Evolutionary conservation across 2,797 vertebrate species (phyloP), one percentile per base, ranked within the genome.

Genomic region (Naso thynnoides): DNA sequence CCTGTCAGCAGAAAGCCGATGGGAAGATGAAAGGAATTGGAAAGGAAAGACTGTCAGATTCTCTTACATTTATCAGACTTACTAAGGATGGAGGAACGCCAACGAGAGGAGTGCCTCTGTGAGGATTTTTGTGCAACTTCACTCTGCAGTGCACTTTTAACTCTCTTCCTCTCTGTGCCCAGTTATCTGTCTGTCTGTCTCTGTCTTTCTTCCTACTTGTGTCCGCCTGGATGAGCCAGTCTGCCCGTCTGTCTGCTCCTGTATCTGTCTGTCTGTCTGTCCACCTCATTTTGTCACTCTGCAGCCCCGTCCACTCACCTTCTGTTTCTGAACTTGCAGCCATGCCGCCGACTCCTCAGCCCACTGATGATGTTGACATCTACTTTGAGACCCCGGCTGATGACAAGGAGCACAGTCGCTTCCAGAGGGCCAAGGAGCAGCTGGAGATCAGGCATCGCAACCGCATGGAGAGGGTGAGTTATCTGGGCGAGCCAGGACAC

Each of bases 391-490:
- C 97, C 8, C 97, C 97, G 0, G 97, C 96, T 0, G 98, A 99
- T 33, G 98, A 99, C 83, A 97, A 97, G 8, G 98, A 99, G 70
- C 98, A 99, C 27, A 97, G 96, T 2, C 97, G 97, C 91, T 99
- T 99, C 94, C 98, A 98, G 93, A 98, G 94, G 88, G 98, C 98
- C 23, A 99, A 99, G 90, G 97, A 99, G 74, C 98, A 99, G 91
- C 95, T 99, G 71, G 98, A 99, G 91, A 96, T 98, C 79, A 93
- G 98, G 44, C 98, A 99, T 89, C 97, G 93, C 72, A 98, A 96
- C 92, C 96, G 98, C 77, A 99, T 99, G 98, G 97, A 98, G 89
- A 93, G 96, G 95, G 98, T 99, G 86, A 94, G 92, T 67, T 18
- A 4, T 24, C 44, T 2, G 4, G 24, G 7, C 0, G 1, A 54